phyloP scores from a whole-genome alignment of 2,113 vertebrate species.

The Malaclemys terrapin region DNA sequence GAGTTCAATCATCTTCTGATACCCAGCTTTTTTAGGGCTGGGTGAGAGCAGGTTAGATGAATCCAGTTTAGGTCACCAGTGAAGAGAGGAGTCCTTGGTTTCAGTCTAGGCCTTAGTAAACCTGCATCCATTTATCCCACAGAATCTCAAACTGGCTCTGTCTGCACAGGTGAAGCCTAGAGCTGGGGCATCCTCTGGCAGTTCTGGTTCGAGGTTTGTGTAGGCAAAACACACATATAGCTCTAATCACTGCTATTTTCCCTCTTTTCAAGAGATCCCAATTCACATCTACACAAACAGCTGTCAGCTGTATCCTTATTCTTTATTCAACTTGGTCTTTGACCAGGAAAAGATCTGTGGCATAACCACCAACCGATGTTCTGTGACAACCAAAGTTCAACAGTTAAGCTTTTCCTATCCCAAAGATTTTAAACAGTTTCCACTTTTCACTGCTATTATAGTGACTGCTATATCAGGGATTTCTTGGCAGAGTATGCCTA shows the following conservation, averaged over 20 bases:
- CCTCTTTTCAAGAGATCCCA: constrained; percentile 5
- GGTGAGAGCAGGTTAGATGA: not conserved
- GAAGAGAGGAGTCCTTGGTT: not conserved
- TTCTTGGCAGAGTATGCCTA: not conserved
- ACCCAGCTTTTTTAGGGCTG: not conserved
- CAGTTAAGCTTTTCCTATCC: not conserved
- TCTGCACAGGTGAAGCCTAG: not conserved
- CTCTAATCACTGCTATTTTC: not conserved
- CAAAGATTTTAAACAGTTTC: not conserved
- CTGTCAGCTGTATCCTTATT: not conserved
- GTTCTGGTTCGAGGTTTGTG: not conserved
- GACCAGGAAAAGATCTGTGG: not conserved
- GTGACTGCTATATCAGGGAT: not conserved
- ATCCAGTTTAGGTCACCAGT: not conserved
- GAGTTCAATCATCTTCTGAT: constrained; percentile 4
- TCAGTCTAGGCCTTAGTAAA: not conserved
- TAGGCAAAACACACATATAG: not conserved
- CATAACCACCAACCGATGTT: not conserved
- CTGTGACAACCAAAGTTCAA: not conserved
- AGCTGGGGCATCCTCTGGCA: not conserved
- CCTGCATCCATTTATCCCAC: not conserved
- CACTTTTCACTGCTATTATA: not conserved
- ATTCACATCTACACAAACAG: not conserved
- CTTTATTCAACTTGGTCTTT: not conserved
- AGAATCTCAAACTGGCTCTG: not conserved